Evolutionary conservation across 2,797 vertebrate genomes (phyloP), one percentile per base, ranked within the genome.

Genomic region (Emydoidea blandingii): DNA sequence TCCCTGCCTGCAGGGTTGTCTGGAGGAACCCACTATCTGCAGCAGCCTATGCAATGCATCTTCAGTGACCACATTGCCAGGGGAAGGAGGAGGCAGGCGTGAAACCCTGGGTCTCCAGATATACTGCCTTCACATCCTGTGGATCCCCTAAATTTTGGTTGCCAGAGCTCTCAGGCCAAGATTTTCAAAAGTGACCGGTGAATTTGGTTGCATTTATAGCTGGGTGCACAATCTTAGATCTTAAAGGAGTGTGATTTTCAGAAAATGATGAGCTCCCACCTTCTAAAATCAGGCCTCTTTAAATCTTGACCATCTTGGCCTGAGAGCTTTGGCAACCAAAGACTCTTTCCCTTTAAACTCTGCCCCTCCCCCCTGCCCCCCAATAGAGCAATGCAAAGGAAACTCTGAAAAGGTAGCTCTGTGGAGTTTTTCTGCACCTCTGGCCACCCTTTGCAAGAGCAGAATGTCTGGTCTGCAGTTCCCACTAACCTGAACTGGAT

Each of bases 221-320:
- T 1, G 0, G 1, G 0, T 65, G 12, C 18, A 44, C 12, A 21
- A 16, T 8, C 52, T 59, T 81, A 50, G 10, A 72, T n/a, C 68
- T 88, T 12, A 25, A 88, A 86, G 52, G 85, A 79, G 11, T 1
- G 27, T 37, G 16, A 2, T 53, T 86, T 85, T 89, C 23, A 47
- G 65, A n/a, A 79, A 50, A 4, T 11, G 6, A n/a, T 94, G 37
- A 57, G 56, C 56, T 12, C 25, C 10, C 25, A 27, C 27, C 25
- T 29, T 57, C 27, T 57, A 57, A 57, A 57, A 57, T 57, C 1
- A 0, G 49, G 52, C 79, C 88, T 59, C 84, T 81, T 81, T 23
- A 54, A 54, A 54, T 54, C 53, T 54, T 54, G 53, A 54, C 23
- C 53, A 54, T 23, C 19, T 54, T 54, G 52, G 15, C 52, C 5